A percentile compares a stretch with the other conserved stretches of the same genome.
These are phyloP conservation scores for Bombus breviceps DNA, from an alignment of 1,140 invertebrate genomes.

Conservation along the genomic window DNA sequence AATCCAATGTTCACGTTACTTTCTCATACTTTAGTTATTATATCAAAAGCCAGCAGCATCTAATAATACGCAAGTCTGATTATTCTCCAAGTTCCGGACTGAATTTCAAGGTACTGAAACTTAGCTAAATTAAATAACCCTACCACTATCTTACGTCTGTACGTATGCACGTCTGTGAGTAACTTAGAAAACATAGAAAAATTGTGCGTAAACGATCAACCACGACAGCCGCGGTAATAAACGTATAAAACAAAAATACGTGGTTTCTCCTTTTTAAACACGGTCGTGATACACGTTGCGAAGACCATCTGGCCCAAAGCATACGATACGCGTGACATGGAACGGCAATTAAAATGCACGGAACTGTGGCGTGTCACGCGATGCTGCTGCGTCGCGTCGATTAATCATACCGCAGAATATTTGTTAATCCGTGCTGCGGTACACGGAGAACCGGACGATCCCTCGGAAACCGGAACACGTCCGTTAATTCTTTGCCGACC, in stretches of 20 bases:
- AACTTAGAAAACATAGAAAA: too few species aligned
- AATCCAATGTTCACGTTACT: too few species aligned
- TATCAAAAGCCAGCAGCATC: too few species aligned
- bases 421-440: neutral
- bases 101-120: too few species aligned
- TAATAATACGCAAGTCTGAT: too few species aligned
- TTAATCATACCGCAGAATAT: conserved; percentile 12
- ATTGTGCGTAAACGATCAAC: too few species aligned
- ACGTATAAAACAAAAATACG: neutral
- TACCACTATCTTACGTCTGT: too few species aligned
- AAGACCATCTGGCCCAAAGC: neutral
- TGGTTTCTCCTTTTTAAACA: neutral
- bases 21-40: too few species aligned
- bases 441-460: neutral
- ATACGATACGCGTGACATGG: neutral
- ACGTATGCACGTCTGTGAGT: too few species aligned
- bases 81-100: too few species aligned
- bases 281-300: neutral
- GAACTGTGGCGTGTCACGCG: neutral
- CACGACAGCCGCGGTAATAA: too few species aligned
- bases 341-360: neutral
- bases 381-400: neutral
- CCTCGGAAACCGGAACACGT: conserved; percentile 1
- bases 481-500: conserved; percentile 3
- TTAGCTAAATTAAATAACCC: too few species aligned